phyloP scores from a whole-genome alignment of 2,888 invertebrate species.

The Plagiodera versicolora region DNA sequence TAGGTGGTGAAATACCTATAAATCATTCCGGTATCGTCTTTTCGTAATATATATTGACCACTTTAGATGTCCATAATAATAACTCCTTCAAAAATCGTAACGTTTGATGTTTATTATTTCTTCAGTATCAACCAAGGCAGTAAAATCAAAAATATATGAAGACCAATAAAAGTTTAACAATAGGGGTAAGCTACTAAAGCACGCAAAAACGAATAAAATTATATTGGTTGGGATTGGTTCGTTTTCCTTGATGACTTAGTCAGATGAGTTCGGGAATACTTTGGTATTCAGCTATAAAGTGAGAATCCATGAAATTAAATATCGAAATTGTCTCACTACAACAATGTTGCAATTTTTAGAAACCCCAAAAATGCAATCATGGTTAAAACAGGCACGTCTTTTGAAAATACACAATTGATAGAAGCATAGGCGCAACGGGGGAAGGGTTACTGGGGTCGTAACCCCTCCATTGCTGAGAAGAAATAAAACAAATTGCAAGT shows the following conservation, averaged over 20 bases:
- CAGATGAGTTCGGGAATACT: conserved; percentile 11
- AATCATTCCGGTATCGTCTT: conserved; percentile 38
- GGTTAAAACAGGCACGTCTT: too few species aligned
- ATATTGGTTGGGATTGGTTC: conserved; percentile 15
- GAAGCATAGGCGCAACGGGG: too few species aligned
- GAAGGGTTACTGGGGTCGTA: too few species aligned
- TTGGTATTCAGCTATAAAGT: conserved; percentile 4
- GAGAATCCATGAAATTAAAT: not conserved
- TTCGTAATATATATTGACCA: conserved; percentile 32
- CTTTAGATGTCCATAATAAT: conserved; percentile 32
- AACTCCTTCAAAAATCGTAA: conserved; percentile 33
- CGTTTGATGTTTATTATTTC: conserved; percentile 32
- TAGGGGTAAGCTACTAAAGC: conserved; percentile 26
- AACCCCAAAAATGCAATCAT: too few species aligned
- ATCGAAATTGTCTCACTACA: not conserved
- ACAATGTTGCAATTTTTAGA: not conserved
- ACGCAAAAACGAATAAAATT: conserved; percentile 17
- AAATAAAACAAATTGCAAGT: too few species aligned
- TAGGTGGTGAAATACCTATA: conserved; percentile 45
- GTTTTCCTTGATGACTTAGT: conserved; percentile 15
- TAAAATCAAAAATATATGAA: conserved; percentile 32
- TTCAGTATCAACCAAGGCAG: conserved; percentile 26
- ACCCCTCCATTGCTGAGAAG: too few species aligned
- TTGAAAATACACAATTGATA: too few species aligned
- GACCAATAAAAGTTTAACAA: conserved; percentile 29